Conservation (phyloP, 2,888 invertebrate genomes). For the Oxycera nigricornis region DNA sequence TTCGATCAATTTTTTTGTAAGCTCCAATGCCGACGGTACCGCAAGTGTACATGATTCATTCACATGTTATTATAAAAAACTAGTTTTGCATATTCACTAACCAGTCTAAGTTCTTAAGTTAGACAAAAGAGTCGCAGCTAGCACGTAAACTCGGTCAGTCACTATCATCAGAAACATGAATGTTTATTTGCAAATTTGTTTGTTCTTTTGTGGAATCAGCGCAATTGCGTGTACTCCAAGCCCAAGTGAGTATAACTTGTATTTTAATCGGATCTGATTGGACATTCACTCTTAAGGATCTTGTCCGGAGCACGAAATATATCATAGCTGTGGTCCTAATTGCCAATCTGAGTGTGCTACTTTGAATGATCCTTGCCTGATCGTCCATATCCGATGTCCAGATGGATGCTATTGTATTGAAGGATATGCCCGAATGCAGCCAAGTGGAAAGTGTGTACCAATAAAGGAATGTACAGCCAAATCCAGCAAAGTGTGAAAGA, state of each 20-base stretch:
- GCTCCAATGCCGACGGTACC: too few relatives aligned
- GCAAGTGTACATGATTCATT: too few relatives aligned
- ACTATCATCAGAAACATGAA: too few relatives aligned
- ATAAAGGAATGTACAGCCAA: conserved; percentile 42
- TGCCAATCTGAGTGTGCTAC: conserved; percentile 58
- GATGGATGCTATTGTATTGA: conserved; percentile 57
- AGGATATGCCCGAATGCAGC: conserved; percentile 53
- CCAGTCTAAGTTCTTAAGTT: too few relatives aligned
- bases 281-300: not conserved
- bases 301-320: conserved; percentile 53
- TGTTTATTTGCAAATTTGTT: not conserved
- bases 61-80: too few relatives aligned
- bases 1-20: too few relatives aligned
- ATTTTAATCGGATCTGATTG: not conserved
- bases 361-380: conserved; percentile 53
- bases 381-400: conserved; percentile 54
- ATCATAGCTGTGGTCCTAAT: conserved; percentile 51
- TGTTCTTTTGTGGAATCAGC: not conserved
- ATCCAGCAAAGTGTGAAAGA: too few relatives aligned
- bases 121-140: too few relatives aligned
- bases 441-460: conserved; percentile 53
- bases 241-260: not conserved
- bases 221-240: not conserved
- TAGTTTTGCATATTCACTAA: too few relatives aligned
- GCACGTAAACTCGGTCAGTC: too few relatives aligned